A percentile compares a stretch with the other conserved stretches of the same genome.
Conservation (phyloP, 2,888 invertebrate genomes). For the Prenolepis imparis region DNA sequence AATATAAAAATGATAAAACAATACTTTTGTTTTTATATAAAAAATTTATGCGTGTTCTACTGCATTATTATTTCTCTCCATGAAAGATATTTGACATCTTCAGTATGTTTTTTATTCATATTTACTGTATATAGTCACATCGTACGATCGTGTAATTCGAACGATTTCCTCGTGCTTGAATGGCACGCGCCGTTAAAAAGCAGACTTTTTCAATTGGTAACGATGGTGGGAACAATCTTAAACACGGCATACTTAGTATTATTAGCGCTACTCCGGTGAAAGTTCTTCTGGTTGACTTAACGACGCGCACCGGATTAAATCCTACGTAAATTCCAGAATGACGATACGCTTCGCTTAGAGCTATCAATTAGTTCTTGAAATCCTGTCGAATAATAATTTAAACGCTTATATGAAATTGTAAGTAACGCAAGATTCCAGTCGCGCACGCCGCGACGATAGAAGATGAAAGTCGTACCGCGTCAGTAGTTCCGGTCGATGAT, state of each 20-base stretch:
- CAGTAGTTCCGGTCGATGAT: constrained; percentile 49
- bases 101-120: background rate
- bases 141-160: background rate
- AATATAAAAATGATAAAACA: background rate
- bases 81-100: background rate
- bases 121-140: background rate
- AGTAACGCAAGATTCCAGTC: constrained; percentile 18
- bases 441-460: constrained; percentile 19
- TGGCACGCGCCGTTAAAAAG: constrained; percentile 50
- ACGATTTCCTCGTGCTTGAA: constrained; percentile 30
- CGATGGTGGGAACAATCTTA: constrained; percentile 62
- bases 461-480: constrained; percentile 42
- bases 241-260: constrained; percentile 67
- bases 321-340: constrained; percentile 62
- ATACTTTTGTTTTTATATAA: background rate
- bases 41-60: background rate
- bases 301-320: constrained; percentile 59
- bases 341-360: constrained; percentile 48
- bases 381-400: background rate
- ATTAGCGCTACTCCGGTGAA: constrained; percentile 71
- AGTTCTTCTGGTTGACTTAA: constrained; percentile 63
- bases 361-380: constrained; percentile 29
- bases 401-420: constrained; percentile 6
- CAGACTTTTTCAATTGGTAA: constrained; percentile 63
- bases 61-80: background rate